These are phyloP conservation scores for Wiebesia pumilae DNA, from an alignment of 1,140 invertebrate genomes.

Conservation along the genomic window DNA sequence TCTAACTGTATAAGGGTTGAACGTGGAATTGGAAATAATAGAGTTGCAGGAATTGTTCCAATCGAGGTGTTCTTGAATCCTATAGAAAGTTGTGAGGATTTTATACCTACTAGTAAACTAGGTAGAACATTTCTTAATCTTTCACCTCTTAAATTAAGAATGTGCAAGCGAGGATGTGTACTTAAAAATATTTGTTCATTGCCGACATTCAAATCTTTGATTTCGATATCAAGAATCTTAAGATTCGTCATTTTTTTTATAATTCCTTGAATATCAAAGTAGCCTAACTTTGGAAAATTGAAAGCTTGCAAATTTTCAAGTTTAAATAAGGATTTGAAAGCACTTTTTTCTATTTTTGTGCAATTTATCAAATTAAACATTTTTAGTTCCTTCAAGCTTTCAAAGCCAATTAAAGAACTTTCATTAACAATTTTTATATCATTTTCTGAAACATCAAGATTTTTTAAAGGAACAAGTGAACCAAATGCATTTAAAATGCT, in stretches of 20 bases:
- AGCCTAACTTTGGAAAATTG: conserved; percentile 85
- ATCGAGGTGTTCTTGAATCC: conserved; percentile 87
- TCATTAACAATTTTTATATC: conserved; percentile 82
- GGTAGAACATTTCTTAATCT: conserved; percentile 86
- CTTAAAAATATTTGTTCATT: conserved; percentile 87
- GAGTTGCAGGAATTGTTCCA: conserved; percentile 82
- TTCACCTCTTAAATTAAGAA: conserved; percentile 84
- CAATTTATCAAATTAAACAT: conserved; percentile 82
- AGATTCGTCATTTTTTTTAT: conserved; percentile 82
- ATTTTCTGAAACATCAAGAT: conserved; percentile 87
- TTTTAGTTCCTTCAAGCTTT: conserved; percentile 79
- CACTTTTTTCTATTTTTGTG: conserved; percentile 86
- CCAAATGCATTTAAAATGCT: conserved; percentile 64
- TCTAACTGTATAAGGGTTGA: conserved; percentile 87
- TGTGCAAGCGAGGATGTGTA: conserved; percentile 85
- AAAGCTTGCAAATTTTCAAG: conserved; percentile 82
- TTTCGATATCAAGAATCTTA: conserved; percentile 86
- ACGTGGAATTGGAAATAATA: conserved; percentile 91
- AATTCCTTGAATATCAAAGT: conserved; percentile 88
- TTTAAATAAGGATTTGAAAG: conserved; percentile 84
- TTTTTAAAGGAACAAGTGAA: conserved; percentile 80
- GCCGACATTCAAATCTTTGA: conserved; percentile 88
- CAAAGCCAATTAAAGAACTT: conserved; percentile 83
- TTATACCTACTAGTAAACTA: conserved; percentile 87
- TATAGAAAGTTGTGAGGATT: conserved; percentile 81